phyloP scores from a whole-genome alignment of 2,797 vertebrate species.

The Acrossocheilus wenchowensis region DNA sequence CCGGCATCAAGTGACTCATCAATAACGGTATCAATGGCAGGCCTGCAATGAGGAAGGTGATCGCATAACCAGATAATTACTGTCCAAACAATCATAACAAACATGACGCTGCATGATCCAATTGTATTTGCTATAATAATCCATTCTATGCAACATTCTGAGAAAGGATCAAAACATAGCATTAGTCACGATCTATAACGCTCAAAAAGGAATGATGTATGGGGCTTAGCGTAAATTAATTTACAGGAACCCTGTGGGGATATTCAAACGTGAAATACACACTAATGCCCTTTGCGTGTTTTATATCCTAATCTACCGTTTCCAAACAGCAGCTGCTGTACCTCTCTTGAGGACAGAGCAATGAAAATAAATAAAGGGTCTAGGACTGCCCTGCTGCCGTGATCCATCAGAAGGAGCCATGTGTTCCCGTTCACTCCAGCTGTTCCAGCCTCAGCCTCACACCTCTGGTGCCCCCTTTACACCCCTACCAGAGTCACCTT shows the following conservation, averaged over 20 bases:
- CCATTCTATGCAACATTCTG: background rate
- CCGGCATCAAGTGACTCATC: background rate
- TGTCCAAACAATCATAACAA: slow-evolving; percentile 16
- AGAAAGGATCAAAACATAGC: background rate
- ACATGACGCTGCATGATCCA: background rate
- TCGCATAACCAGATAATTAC: slow-evolving; percentile 19
- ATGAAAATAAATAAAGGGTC: slow-evolving; percentile 55
- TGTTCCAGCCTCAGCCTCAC: slow-evolving; percentile 55
- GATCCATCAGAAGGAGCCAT: slow-evolving; percentile 50
- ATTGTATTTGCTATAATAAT: slow-evolving; percentile 9
- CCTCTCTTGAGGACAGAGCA: slow-evolving; percentile 44
- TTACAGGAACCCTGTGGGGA: background rate
- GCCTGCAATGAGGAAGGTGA: background rate
- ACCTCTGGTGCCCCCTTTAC: slow-evolving; percentile 46
- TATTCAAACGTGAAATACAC: slow-evolving; percentile 24
- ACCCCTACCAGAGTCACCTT: slow-evolving; percentile 24
- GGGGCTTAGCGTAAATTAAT: slow-evolving; percentile 39
- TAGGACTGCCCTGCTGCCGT: slow-evolving; percentile 61
- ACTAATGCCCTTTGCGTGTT: slow-evolving; percentile 13
- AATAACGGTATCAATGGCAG: background rate
- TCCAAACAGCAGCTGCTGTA: slow-evolving; percentile 48
- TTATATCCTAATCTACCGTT: slow-evolving; percentile 52
- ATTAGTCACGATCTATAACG: slow-evolving; percentile 1
- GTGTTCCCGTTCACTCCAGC: slow-evolving; percentile 68
- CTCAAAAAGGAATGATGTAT: slow-evolving; percentile 26